Conservation (phyloP, 2,888 invertebrate species). For the Agonopterix heracliana region DNA sequence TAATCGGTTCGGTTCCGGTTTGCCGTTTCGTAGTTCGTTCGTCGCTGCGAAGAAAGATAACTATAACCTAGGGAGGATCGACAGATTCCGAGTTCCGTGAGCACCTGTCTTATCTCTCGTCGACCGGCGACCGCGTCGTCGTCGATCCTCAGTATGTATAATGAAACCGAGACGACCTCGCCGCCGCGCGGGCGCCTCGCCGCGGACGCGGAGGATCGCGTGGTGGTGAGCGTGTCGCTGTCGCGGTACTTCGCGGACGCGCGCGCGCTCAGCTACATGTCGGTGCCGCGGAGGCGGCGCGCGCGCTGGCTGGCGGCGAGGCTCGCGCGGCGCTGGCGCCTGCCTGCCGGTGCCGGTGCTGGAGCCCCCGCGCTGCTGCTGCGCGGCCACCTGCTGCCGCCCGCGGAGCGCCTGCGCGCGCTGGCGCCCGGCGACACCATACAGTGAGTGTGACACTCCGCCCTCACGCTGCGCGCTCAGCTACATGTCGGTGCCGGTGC, state of each 20-base stretch:
- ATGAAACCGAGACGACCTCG: not conserved
- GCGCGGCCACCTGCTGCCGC: constrained; percentile 46
- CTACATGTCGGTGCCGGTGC: too few relatives aligned
- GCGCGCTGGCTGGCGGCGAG: constrained; percentile 35
- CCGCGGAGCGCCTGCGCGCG: constrained; percentile 43
- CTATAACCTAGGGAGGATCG: too few relatives aligned
- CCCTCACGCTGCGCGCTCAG: too few relatives aligned
- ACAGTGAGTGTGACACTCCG: constrained; percentile 29
- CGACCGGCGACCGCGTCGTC: not conserved
- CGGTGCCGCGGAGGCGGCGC: constrained; percentile 15
- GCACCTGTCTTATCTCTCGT: not conserved
- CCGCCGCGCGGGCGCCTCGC: not conserved
- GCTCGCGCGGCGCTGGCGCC: constrained; percentile 24
- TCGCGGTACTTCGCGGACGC: constrained; percentile 34
- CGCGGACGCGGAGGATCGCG: constrained; percentile 17
- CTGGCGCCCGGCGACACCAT: constrained; percentile 39
- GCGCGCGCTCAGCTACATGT: constrained; percentile 18
- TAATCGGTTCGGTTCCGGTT: too few relatives aligned
- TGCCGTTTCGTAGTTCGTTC: too few relatives aligned
- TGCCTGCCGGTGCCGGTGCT: constrained; percentile 41
- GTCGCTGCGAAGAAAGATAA: too few relatives aligned
- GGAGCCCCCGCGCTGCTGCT: constrained; percentile 4
- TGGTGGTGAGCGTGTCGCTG: constrained; percentile 40
- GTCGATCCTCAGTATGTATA: not conserved
- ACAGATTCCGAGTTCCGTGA: not conserved